phyloP scores from a whole-genome alignment of 2,888 invertebrate genomes.

The Drosophila koepferae region DNA sequence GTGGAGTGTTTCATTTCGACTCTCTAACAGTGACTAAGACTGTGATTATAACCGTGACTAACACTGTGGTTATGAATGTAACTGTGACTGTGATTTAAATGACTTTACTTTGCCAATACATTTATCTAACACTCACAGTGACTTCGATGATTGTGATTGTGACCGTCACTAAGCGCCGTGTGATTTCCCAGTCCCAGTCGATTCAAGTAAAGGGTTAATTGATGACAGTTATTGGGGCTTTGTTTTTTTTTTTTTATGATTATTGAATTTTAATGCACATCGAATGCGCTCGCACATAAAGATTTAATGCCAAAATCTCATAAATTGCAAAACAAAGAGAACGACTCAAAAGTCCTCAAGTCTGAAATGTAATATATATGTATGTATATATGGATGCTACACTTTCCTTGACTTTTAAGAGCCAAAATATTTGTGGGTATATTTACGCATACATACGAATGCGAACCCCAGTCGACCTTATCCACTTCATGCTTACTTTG shows the following conservation, averaged over 20 bases:
- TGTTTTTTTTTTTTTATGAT: slow-evolving; percentile 74
- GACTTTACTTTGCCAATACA: too few species aligned
- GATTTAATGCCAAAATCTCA: slow-evolving; percentile 74
- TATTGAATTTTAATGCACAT: slow-evolving; percentile 84
- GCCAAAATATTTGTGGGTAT: slow-evolving; percentile 12
- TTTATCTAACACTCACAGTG: neutral
- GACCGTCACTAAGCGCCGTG: neutral
- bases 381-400: slow-evolving; percentile 60
- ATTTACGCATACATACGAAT: neutral
- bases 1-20: too few species aligned
- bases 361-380: slow-evolving; percentile 32
- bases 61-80: neutral
- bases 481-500: slow-evolving; percentile 48
- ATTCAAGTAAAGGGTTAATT: slow-evolving; percentile 57
- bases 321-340: slow-evolving; percentile 46
- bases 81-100: slow-evolving; percentile 4
- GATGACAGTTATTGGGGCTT: slow-evolving; percentile 27
- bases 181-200: neutral
- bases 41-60: neutral
- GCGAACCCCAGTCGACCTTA: slow-evolving; percentile 12
- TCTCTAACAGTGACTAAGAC: neutral
- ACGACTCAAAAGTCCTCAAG: slow-evolving; percentile 33
- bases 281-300: slow-evolving; percentile 69
- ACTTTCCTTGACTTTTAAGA: slow-evolving; percentile 45
- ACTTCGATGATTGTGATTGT: slow-evolving; percentile 26